phyloP scores from a whole-genome alignment of 2,797 vertebrate species.

The Gymnodraco acuticeps region DNA sequence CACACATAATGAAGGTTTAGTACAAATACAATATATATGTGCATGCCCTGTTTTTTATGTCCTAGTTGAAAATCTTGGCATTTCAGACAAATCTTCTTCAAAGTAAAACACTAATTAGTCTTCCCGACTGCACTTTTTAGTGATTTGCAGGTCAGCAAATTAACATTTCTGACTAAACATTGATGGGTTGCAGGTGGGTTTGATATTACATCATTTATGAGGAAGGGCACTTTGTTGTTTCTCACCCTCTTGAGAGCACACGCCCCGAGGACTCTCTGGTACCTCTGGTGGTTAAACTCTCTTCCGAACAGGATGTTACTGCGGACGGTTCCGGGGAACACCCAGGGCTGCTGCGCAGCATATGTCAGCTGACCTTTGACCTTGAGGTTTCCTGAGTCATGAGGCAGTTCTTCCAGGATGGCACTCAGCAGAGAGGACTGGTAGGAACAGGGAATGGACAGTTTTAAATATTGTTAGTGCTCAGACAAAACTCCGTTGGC shows the following conservation, averaged over 20 bases:
- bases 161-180: no score
- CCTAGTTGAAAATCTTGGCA: no score
- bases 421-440: slow-evolving; percentile 93
- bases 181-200: no score
- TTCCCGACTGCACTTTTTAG: no score
- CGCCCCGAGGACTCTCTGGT: slow-evolving; percentile 89
- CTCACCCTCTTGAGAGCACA: slow-evolving; percentile 95
- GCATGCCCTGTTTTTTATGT: no score
- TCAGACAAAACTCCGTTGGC: not conserved
- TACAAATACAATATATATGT: slow-evolving; percentile 5
- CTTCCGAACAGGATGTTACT: slow-evolving; percentile 96
- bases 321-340: slow-evolving; percentile 93
- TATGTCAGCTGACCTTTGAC: slow-evolving; percentile 89
- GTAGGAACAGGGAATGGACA: slow-evolving; percentile 13
- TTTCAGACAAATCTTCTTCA: no score
- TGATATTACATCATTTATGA: no score
- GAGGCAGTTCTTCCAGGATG: slow-evolving; percentile 90
- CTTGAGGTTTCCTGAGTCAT: slow-evolving; percentile 82
- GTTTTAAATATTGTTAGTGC: not conserved
- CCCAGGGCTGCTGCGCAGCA: slow-evolving; percentile 95
- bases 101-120: no score
- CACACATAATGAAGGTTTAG: slow-evolving; percentile 63
- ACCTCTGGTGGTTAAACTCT: slow-evolving; percentile 88
- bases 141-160: no score
- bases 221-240: not conserved